Percentiles rank a stretch among this genome's conserved stretches.
These are phyloP conservation scores for Tupiocoris notatus DNA, from an alignment of 2,888 invertebrate species.

Conservation along the genomic window DNA sequence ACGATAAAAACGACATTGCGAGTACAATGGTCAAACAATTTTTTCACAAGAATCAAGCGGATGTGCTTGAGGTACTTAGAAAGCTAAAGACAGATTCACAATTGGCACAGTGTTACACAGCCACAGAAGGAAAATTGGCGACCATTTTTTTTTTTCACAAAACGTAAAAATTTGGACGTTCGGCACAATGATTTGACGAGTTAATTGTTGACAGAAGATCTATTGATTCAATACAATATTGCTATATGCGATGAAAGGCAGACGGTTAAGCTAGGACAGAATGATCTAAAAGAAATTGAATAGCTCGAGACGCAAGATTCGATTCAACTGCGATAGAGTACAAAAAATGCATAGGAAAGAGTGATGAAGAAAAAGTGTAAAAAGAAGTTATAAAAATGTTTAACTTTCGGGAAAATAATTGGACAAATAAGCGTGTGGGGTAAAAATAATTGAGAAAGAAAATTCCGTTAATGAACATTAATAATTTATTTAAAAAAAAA, in stretches of 20 bases:
- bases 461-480: too few species aligned
- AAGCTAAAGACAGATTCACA: constrained; percentile 30
- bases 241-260: constrained; percentile 4
- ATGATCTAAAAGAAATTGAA: background rate
- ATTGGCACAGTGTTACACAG: background rate
- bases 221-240: constrained; percentile 19
- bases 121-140: background rate
- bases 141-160: background rate
- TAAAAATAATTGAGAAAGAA: too few species aligned
- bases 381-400: background rate
- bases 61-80: too few species aligned
- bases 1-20: too few species aligned
- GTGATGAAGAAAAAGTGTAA: background rate
- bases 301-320: background rate
- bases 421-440: background rate
- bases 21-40: too few species aligned
- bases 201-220: constrained; percentile 21
- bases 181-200: background rate
- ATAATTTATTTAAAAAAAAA: too few species aligned
- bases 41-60: too few species aligned
- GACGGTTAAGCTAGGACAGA: background rate
- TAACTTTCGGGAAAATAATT: background rate
- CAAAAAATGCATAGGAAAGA: background rate
- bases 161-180: background rate
- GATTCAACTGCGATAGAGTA: background rate